A percentile compares a stretch with the other conserved stretches of the same genome.
Evolutionary conservation across 2,797 vertebrate genomes (phyloP).

Genomic region (Triplophysa bombifrons): DNA sequence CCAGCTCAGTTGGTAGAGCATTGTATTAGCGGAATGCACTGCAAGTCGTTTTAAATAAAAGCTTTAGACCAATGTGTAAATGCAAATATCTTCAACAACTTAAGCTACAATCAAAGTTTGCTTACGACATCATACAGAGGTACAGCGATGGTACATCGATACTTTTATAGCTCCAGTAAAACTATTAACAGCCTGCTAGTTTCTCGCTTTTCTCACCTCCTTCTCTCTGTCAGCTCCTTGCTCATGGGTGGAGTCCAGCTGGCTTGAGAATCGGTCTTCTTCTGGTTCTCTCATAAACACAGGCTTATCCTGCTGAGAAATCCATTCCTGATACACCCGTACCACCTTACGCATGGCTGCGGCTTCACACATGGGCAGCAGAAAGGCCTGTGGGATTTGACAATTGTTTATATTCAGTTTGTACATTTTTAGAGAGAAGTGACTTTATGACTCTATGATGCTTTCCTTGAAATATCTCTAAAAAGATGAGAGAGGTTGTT

Average conservation of each 20-base stretch:
- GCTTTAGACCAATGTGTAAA: too few relatives aligned
- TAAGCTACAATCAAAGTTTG: too few relatives aligned
- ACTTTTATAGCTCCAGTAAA: too few relatives aligned
- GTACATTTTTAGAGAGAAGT: not conserved
- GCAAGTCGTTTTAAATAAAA: too few relatives aligned
- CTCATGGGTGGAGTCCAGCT: slow-evolving; percentile 65
- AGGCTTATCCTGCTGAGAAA: slow-evolving; percentile 94
- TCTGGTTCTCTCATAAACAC: slow-evolving; percentile 96
- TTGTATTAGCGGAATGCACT: too few relatives aligned
- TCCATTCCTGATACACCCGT: slow-evolving; percentile 98
- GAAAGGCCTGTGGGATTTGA: slow-evolving; percentile 83
- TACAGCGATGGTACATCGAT: too few relatives aligned
- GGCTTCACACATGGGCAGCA: slow-evolving; percentile 96
- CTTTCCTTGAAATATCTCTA: not conserved
- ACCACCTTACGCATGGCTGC: slow-evolving; percentile 97
- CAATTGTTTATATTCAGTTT: not conserved
- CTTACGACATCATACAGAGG: too few relatives aligned
- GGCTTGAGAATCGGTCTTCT: slow-evolving; percentile 68
- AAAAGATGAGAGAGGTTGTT: not conserved
- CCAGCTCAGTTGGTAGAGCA: not conserved
- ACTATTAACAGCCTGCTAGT: not conserved
- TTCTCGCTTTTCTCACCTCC: slow-evolving; percentile 76
- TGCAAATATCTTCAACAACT: too few relatives aligned
- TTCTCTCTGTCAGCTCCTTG: slow-evolving; percentile 78
- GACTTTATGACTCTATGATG: not conserved